Percentiles rank a stretch among this genome's conserved stretches.
Evolutionary conservation across 1,140 invertebrate genomes (phyloP).

Genomic region (Drosophila neocordata): DNA sequence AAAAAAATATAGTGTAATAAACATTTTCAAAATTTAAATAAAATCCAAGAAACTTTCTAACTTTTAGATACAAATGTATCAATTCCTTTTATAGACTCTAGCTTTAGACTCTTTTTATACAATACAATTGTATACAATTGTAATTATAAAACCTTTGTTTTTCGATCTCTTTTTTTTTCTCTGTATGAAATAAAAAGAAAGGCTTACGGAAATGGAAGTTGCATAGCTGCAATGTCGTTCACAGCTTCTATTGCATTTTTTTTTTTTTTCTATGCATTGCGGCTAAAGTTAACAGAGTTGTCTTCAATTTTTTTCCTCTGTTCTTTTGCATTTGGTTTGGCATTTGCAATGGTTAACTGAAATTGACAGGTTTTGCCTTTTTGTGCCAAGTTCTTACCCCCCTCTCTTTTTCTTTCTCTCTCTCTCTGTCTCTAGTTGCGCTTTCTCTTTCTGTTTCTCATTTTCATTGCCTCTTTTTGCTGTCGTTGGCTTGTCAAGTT

Average conservation of each 20-base stretch:
- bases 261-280: constrained; percentile 1
- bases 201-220: constrained; percentile 72
- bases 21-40: too few relatives aligned
- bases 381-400: constrained; percentile 52
- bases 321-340: constrained; percentile 25
- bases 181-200: constrained; percentile 24
- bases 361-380: constrained; percentile 75
- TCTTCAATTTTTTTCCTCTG: constrained; percentile 37
- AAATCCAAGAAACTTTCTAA: too few relatives aligned
- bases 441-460: constrained; percentile 1
- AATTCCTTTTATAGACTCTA: too few relatives aligned
- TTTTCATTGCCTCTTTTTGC: constrained; percentile 18
- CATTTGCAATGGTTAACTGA: constrained; percentile 60
- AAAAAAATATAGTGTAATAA: too few relatives aligned
- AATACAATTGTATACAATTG: too few relatives aligned
- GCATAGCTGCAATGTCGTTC: constrained; percentile 55
- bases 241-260: neutral
- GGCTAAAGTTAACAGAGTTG: constrained; percentile 42
- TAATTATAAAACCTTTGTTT: neutral
- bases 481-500: constrained; percentile 54
- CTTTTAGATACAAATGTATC: too few relatives aligned
- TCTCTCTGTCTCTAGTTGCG: neutral
- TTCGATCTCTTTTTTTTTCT: neutral
- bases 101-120: too few relatives aligned
- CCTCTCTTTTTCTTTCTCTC: constrained; percentile 18